phyloP scores from a whole-genome alignment of 1,140 invertebrate species.

The Akabosia matsudoensis region DNA sequence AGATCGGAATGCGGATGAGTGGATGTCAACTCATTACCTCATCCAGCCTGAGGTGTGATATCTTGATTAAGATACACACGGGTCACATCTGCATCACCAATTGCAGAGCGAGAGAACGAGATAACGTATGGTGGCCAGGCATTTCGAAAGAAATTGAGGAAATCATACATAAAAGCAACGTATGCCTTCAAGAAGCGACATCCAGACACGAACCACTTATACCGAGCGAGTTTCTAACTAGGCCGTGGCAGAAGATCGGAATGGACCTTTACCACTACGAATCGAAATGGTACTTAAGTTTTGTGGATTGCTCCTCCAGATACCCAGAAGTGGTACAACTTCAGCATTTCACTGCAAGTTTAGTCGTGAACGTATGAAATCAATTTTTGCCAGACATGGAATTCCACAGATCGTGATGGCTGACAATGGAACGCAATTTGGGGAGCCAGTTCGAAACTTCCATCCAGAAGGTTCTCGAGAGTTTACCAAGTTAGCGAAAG shows the following conservation, averaged over 20 bases:
- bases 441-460: slow-evolving; percentile 8
- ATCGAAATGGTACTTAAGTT: background rate
- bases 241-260: slow-evolving; percentile 25
- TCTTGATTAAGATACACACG: background rate
- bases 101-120: slow-evolving; percentile 14
- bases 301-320: slow-evolving; percentile 26
- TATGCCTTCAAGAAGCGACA: background rate
- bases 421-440: slow-evolving; percentile 43
- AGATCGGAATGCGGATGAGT: background rate
- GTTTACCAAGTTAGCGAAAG: background rate
- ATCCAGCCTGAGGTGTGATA: background rate
- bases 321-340: slow-evolving; percentile 28
- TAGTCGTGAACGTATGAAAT: slow-evolving; percentile 27
- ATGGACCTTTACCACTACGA: slow-evolving; percentile 19
- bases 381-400: slow-evolving; percentile 38
- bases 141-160: slow-evolving; percentile 14
- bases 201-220: background rate
- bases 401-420: slow-evolving; percentile 33
- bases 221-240: slow-evolving; percentile 7
- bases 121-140: slow-evolving; percentile 20
- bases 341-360: background rate
- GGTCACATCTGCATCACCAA: slow-evolving; percentile 26
- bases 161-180: background rate
- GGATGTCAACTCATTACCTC: background rate
- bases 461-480: background rate